Evolutionary conservation across 2,113 vertebrate species (phyloP), one percentile per base, ranked within the genome.

Genomic region (Pyxicephalus adspersus): DNA sequence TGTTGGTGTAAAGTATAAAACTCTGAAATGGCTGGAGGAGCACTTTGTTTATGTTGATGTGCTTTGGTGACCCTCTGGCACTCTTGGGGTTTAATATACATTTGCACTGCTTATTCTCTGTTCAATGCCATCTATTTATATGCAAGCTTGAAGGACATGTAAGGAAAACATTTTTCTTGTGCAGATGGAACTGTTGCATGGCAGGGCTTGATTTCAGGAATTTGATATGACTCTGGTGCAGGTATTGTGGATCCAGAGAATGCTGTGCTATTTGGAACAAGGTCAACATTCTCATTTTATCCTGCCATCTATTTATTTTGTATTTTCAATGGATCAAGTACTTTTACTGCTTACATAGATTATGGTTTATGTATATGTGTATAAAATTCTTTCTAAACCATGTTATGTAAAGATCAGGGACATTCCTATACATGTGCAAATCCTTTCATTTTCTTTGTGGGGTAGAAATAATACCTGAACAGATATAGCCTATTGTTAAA

Each of bases 41-140:
- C 63, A n/a, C 22, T 13, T 64, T 50, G 34, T 20, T 20, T n/a
- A 76, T 50, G 34, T 20, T 20, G 18, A 76, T 23, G 23, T 50
- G 22, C 23, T 50, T 20, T 38, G 28, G 3, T 18, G 61, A 50
- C 13, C 58, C 50, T 38, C 23, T 55, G 50, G n/a, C 50, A 20
- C 29, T 50, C 70, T 65, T 20, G 68, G 17, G 60, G 68, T 23
- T 70, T 51, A 38, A 17, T 64, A n/a, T 81, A 51, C 5, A 64
- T 26, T 38, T 45, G 45, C 68, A 17, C 38, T 81, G 68, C 50
- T 45, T 81, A 64, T 81, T 81, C 63, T 65, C 79, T 57, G 60
- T 28, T 73, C 78, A 81, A 73, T 81, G 67, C 78, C 78, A 65
- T 64, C 61, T 63, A 65, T 74, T 64, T 74, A 65, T 74, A 74